These are phyloP conservation scores for Amphiprion percula DNA, from an alignment of 2,113 vertebrate species.

Conservation along the genomic window DNA sequence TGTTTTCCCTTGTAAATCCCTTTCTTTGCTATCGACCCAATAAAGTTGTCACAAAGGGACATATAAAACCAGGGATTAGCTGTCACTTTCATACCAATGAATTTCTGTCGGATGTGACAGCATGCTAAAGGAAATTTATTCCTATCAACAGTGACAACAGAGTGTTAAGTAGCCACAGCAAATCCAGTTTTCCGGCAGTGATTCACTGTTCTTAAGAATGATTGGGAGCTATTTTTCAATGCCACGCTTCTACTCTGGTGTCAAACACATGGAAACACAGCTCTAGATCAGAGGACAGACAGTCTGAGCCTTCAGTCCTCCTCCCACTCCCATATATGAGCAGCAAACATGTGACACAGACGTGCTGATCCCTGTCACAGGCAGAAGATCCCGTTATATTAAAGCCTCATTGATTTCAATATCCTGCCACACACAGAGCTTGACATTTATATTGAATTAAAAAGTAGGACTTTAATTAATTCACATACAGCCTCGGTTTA, in stretches of 20 bases:
- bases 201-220: constrained; percentile 40
- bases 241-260: constrained; percentile 33
- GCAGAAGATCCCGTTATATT: constrained; percentile 55
- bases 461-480: constrained; percentile 77
- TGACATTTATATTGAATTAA: constrained; percentile 79
- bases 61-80: constrained; percentile 48
- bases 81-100: constrained; percentile 40
- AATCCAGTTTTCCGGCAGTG: constrained; percentile 58
- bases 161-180: constrained; percentile 53
- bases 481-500: constrained; percentile 60
- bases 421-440: constrained; percentile 71
- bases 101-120: constrained; percentile 25
- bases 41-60: constrained; percentile 34
- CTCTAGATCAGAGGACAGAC: constrained; percentile 50
- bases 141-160: constrained; percentile 41
- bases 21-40: constrained; percentile 21
- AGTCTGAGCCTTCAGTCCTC: constrained; percentile 43
- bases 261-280: constrained; percentile 48
- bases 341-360: constrained; percentile 46
- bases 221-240: constrained; percentile 42
- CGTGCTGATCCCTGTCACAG: constrained; percentile 42
- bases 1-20: constrained; percentile 18
- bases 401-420: constrained; percentile 78
- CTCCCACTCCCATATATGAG: constrained; percentile 32
- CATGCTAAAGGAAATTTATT: constrained; percentile 47